A percentile compares a stretch with the other conserved stretches of the same genome.
phyloP scores from a whole-genome alignment of 2,113 vertebrate species.

The Pseudopodoces humilis region DNA sequence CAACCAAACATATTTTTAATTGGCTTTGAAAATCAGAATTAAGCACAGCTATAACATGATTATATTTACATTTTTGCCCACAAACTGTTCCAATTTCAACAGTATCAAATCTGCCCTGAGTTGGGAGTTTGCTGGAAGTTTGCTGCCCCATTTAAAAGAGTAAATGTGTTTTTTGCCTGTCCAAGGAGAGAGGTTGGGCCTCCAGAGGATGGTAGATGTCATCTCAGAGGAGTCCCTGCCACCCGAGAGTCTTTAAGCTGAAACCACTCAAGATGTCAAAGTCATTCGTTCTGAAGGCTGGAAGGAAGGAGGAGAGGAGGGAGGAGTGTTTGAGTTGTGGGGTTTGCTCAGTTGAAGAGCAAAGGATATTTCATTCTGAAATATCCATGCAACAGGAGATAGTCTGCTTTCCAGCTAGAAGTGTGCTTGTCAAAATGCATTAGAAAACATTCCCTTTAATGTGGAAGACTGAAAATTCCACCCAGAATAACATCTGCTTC shows the following conservation, averaged over 20 bases:
- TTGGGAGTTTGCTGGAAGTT: neutral
- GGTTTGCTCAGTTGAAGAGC: neutral
- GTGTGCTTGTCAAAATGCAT: neutral
- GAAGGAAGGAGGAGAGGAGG: neutral
- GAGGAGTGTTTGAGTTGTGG: neutral
- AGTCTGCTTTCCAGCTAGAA: neutral
- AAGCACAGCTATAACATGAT: neutral
- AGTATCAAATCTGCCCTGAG: neutral
- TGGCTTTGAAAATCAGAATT: neutral
- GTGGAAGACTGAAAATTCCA: neutral
- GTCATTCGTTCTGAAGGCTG: neutral
- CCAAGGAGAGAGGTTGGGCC: neutral
- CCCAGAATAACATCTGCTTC: neutral
- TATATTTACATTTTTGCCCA: neutral
- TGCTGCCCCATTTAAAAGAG: neutral
- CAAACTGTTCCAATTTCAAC: neutral
- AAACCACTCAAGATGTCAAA: neutral
- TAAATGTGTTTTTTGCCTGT: neutral
- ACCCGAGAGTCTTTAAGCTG: neutral
- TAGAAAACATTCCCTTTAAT: neutral
- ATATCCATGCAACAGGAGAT: neutral
- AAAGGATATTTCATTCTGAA: neutral
- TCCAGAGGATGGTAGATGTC: neutral
- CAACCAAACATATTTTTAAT: neutral
- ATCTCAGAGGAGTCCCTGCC: neutral